Conservation (phyloP, 1,140 invertebrate genomes). For the Ceratina australensis region DNA sequence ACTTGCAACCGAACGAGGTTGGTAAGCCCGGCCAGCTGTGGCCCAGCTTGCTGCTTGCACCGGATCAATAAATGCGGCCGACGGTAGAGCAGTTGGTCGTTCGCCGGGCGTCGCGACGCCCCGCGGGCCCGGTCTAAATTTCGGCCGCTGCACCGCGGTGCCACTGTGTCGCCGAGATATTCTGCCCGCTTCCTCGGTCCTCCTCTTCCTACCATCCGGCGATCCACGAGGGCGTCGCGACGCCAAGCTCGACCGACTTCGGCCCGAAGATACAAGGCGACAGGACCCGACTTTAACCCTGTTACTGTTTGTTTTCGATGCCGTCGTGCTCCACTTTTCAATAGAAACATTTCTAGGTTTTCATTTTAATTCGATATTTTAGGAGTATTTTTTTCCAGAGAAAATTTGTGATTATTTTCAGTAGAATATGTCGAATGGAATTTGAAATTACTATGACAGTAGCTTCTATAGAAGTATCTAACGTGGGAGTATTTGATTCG, state of each 20-base stretch:
- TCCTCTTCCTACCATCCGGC: constrained; percentile 15
- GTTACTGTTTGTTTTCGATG: too few relatives aligned
- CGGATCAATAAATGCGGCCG: constrained; percentile 59
- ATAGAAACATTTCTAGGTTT: too few relatives aligned
- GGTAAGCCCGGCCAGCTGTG: constrained; percentile 59
- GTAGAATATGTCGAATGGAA: too few relatives aligned
- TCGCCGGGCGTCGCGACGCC: constrained; percentile 24
- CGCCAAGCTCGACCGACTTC: constrained; percentile 4
- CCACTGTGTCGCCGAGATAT: constrained; percentile 55
- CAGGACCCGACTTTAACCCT: too few relatives aligned
- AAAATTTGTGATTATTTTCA: too few relatives aligned
- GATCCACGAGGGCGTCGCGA: constrained; percentile 23
- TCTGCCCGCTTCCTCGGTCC: constrained; percentile 19
- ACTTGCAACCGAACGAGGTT: constrained; percentile 43
- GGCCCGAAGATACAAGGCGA: too few relatives aligned
- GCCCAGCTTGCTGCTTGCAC: constrained; percentile 55
- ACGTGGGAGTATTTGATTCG: not conserved
- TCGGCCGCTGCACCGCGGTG: constrained; percentile 57
- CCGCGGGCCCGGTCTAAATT: constrained; percentile 42
- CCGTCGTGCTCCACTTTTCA: too few relatives aligned
- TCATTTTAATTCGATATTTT: too few relatives aligned
- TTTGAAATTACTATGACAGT: not conserved
- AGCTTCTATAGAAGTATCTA: not conserved
- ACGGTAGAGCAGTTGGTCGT: constrained; percentile 43
- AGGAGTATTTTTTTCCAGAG: too few relatives aligned